Evolutionary conservation across 2,113 vertebrate species (phyloP).

Genomic region (Noturus placidus): DNA sequence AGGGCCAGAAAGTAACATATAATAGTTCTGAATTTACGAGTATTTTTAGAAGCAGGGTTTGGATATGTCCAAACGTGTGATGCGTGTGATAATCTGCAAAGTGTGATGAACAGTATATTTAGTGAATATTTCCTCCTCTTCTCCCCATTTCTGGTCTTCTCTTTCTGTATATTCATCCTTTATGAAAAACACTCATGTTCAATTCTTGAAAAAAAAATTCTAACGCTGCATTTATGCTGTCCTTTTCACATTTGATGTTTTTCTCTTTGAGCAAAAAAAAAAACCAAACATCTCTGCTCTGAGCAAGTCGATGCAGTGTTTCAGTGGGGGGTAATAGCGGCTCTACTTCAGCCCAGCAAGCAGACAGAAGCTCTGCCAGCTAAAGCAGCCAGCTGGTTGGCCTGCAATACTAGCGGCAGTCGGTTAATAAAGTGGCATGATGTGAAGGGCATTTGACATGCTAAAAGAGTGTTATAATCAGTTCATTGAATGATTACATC

Average conservation of each 20-base stretch:
- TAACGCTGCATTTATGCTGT: constrained; percentile 2
- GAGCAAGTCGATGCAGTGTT: constrained; percentile 65
- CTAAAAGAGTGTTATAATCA: constrained; percentile 52
- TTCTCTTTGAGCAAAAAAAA: constrained; percentile 59
- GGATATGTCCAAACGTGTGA: no score
- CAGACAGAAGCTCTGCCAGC: constrained; percentile 63
- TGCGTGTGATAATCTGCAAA: not conserved
- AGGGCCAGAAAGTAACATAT: constrained; percentile 14
- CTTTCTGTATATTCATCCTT: constrained; percentile 7
- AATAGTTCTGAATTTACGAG: constrained; percentile 1
- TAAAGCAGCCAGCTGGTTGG: constrained; percentile 58
- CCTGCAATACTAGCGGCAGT: constrained; percentile 35
- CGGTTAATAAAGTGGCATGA: constrained; percentile 45
- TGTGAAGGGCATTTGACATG: constrained; percentile 50
- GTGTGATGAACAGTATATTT: not conserved
- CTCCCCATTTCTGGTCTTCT: not conserved
- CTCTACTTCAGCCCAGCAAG: constrained; percentile 66
- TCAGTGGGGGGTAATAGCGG: constrained; percentile 65
- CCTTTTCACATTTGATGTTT: constrained; percentile 60
- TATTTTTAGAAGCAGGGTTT: not conserved
- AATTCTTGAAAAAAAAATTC: constrained; percentile 5
- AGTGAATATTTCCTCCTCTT: not conserved
- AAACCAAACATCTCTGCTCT: constrained; percentile 46
- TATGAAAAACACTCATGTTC: not conserved
- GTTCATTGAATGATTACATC: constrained; percentile 51